A percentile compares a stretch with the other conserved stretches of the same genome.
Evolutionary conservation across 1,140 invertebrate genomes (phyloP).

Genomic region (Leptonema lineaticorne): DNA sequence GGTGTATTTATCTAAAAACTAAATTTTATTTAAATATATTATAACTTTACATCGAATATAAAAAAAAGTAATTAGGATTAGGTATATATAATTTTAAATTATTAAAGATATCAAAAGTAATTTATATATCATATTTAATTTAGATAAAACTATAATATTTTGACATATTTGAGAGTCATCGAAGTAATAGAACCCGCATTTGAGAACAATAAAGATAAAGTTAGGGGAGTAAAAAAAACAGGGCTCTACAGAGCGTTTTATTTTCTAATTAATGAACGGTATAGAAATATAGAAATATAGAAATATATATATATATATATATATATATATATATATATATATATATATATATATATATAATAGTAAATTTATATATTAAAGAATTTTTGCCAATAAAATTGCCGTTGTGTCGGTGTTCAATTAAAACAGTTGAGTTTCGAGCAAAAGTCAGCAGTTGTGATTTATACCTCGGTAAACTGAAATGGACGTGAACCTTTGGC

Average conservation of each 20-base stretch:
- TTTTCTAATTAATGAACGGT: background rate
- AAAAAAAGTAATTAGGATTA: too few species aligned
- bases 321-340: too few species aligned
- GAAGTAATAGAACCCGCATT: background rate
- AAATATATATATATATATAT: too few species aligned
- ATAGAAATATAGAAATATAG: too few species aligned
- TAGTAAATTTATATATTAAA: background rate
- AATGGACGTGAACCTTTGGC: constrained; percentile 8
- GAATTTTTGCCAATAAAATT: background rate
- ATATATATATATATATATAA: too few species aligned
- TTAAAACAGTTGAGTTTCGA: background rate
- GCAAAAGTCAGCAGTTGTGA: background rate
- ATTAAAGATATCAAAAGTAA: too few species aligned
- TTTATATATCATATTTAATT: too few species aligned
- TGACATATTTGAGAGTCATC: background rate
- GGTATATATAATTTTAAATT: too few species aligned
- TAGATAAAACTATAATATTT: background rate
- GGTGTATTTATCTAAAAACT: too few species aligned
- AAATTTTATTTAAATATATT: too few species aligned
- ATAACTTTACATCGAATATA: too few species aligned
- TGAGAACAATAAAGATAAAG: background rate
- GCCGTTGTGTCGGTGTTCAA: background rate
- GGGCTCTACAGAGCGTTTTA: background rate
- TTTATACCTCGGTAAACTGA: constrained; percentile 7
- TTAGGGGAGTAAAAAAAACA: background rate